Conservation (phyloP, 2,797 vertebrate genomes). For the Oceanodroma leucorhoa region DNA sequence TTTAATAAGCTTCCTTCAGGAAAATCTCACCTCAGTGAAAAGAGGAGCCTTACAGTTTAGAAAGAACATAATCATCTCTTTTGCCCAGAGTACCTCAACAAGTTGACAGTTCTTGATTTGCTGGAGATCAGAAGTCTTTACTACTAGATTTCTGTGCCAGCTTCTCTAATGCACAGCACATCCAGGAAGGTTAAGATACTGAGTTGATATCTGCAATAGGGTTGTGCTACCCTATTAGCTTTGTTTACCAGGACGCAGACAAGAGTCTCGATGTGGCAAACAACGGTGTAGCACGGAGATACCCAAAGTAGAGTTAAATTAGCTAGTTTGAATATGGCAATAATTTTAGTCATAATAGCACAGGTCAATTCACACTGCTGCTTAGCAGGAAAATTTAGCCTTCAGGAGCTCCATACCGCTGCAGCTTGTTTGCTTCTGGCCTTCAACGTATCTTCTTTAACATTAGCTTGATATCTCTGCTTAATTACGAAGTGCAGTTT, state of each 20-base stretch:
- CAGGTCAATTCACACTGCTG: neutral
- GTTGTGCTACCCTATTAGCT: neutral
- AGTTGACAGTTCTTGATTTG: neutral
- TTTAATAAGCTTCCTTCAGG: neutral
- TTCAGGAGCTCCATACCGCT: neutral
- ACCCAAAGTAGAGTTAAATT: neutral
- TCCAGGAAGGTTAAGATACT: neutral
- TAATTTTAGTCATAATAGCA: neutral
- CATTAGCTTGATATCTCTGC: neutral
- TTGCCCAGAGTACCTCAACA: neutral
- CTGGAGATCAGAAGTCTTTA: neutral
- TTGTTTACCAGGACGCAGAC: neutral
- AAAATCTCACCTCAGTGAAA: neutral
- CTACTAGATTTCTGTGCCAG: neutral
- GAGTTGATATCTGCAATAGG: neutral
- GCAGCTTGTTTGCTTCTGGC: neutral
- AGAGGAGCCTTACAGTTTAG: neutral
- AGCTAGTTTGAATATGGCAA: neutral
- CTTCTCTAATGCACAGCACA: neutral
- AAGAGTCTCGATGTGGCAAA: neutral
- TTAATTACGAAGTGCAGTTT: neutral
- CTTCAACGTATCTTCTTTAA: neutral
- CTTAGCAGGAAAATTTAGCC: neutral
- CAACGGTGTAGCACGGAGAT: neutral
- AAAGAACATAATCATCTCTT: neutral